Conservation (phyloP, 1,140 invertebrate species). For the Muscidifurax raptorellus region DNA sequence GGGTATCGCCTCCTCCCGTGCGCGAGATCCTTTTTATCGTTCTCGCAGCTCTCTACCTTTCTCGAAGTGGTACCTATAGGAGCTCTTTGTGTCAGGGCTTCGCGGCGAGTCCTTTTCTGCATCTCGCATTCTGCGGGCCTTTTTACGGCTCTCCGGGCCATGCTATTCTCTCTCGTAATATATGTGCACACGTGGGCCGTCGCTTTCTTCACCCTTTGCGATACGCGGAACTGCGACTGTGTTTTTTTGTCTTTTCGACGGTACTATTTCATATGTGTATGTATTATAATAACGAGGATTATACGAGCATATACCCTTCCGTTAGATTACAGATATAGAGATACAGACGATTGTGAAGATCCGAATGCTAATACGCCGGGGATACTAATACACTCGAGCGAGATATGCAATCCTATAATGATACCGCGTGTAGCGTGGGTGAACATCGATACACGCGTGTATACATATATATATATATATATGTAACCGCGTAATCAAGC, state of each 20-base stretch:
- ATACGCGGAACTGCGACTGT: slow-evolving; percentile 47
- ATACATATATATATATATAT: too few relatives aligned
- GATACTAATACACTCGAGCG: background rate
- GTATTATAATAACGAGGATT: background rate
- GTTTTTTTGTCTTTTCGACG: background rate
- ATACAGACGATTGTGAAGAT: background rate
- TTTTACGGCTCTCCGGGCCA: slow-evolving; percentile 12
- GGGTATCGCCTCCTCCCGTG: background rate
- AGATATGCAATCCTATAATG: background rate
- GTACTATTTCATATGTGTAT: background rate
- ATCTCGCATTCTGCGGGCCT: slow-evolving; percentile 28
- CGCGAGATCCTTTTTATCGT: slow-evolving; percentile 34
- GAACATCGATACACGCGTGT: background rate
- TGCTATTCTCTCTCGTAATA: background rate
- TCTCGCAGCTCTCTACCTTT: too few relatives aligned
- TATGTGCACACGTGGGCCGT: slow-evolving; percentile 38
- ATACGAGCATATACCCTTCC: background rate
- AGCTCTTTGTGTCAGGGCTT: slow-evolving; percentile 27
- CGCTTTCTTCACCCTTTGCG: slow-evolving; percentile 47
- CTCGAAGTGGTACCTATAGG: background rate
- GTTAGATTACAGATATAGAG: background rate
- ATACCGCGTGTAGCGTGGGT: background rate
- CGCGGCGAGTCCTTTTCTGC: slow-evolving; percentile 16
- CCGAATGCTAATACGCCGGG: background rate
- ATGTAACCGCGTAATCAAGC: too few relatives aligned